phyloP scores from a whole-genome alignment of 2,888 invertebrate species.

The Tanaodytes sp. region DNA sequence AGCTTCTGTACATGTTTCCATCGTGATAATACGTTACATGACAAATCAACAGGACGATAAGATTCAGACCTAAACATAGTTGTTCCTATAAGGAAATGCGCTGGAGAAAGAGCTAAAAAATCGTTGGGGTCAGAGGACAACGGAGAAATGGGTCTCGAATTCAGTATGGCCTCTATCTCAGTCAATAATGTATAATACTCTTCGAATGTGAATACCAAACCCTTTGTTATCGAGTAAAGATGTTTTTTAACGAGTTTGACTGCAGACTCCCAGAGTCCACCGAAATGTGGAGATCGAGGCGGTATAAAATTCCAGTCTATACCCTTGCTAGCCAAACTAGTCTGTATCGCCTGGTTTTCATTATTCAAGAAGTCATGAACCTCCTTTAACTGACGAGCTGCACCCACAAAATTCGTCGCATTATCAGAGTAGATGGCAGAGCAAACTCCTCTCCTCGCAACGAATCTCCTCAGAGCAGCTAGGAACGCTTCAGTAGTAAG shows the following conservation, averaged over 20 bases:
- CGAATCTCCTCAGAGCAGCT: constrained; percentile 40
- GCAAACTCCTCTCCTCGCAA: constrained; percentile 38
- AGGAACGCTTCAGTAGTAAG: constrained; percentile 36
- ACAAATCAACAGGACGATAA: background rate
- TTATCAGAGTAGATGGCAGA: background rate
- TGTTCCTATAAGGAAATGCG: constrained; percentile 3
- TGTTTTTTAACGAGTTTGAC: constrained; percentile 2
- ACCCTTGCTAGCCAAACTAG: too few relatives aligned
- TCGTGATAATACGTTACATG: background rate
- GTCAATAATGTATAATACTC: background rate
- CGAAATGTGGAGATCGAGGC: constrained; percentile 3
- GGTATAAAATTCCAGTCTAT: constrained; percentile 8
- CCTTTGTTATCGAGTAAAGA: background rate
- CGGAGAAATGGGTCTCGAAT: background rate
- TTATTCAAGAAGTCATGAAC: background rate
- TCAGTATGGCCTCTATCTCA: constrained; percentile 1
- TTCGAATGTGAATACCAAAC: background rate
- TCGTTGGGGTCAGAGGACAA: constrained; percentile 1
- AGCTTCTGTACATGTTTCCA: constrained; percentile 8
- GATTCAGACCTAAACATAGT: background rate
- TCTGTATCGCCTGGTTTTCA: too few relatives aligned
- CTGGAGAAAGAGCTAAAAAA: background rate
- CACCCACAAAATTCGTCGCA: background rate
- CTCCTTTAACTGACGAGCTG: background rate
- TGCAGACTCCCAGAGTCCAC: constrained; percentile 6